A percentile compares a stretch with the other conserved stretches of the same genome.
phyloP scores from a whole-genome alignment of 2,113 vertebrate genomes.

The Himantopus leucocephalus region DNA sequence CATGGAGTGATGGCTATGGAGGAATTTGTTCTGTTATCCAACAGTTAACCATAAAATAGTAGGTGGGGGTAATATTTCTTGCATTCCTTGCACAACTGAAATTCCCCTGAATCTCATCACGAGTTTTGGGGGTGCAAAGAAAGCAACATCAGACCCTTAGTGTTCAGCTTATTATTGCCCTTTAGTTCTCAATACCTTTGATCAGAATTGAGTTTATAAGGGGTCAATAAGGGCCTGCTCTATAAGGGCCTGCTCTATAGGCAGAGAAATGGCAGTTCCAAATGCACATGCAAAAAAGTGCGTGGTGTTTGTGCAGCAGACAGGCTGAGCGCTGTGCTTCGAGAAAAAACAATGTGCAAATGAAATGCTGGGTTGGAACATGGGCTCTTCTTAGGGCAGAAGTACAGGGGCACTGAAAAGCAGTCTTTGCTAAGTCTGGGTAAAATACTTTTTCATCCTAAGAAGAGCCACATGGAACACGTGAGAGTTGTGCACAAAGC shows the following conservation, averaged over 20 bases:
- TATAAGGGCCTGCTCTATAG: constrained; percentile 18
- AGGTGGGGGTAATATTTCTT: background rate
- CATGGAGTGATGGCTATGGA: constrained; percentile 70
- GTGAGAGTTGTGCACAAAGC: constrained; percentile 69
- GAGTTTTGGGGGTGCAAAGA: background rate
- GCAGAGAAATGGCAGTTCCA: constrained; percentile 47
- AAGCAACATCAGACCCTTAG: constrained; percentile 16
- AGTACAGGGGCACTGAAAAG: background rate
- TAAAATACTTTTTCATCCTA: constrained; percentile 45
- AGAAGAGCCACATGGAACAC: constrained; percentile 64
- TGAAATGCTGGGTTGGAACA: constrained; percentile 56
- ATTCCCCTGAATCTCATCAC: background rate
- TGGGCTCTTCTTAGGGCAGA: constrained; percentile 64
- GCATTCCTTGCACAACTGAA: background rate
- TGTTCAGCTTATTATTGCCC: constrained; percentile 23
- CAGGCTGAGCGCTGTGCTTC: constrained; percentile 59
- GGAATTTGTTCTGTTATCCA: constrained; percentile 13
- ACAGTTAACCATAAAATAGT: constrained; percentile 17
- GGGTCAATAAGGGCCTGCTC: constrained; percentile 2
- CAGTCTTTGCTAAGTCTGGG: background rate
- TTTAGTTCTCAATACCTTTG: constrained; percentile 14
- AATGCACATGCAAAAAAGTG: constrained; percentile 73
- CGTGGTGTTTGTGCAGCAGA: constrained; percentile 45
- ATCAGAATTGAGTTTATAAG: background rate
- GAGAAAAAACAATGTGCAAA: constrained; percentile 67